phyloP scores from a whole-genome alignment of 2,113 vertebrate genomes.

The Phrynosoma platyrhinos region DNA sequence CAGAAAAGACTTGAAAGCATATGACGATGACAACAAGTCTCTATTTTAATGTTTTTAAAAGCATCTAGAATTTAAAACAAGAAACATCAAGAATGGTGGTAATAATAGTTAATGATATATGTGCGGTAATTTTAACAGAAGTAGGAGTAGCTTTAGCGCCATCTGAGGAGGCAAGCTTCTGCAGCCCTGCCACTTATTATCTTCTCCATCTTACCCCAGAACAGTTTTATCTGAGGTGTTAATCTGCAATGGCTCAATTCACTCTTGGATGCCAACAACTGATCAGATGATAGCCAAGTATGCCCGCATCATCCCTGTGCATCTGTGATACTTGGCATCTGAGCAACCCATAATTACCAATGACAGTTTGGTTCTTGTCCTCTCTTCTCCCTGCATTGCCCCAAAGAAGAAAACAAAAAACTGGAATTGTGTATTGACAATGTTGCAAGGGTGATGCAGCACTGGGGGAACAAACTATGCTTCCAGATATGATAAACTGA shows the following conservation, averaged over 20 bases:
- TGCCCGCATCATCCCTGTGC: background rate
- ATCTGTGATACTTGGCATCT: background rate
- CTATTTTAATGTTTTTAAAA: too few species aligned
- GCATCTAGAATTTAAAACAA: too few species aligned
- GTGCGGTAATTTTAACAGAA: background rate
- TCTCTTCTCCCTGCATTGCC: background rate
- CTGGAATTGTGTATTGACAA: background rate
- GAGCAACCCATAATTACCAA: background rate
- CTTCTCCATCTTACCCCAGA: background rate
- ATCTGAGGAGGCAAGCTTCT: background rate
- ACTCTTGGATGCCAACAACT: background rate
- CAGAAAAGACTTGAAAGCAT: too few species aligned
- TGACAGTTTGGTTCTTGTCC: background rate
- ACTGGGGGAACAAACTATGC: background rate
- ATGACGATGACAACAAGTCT: too few species aligned
- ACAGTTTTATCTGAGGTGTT: background rate
- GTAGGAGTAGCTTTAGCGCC: background rate
- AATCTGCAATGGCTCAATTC: background rate
- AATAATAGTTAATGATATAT: too few species aligned
- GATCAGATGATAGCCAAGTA: background rate
- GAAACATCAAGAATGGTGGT: too few species aligned
- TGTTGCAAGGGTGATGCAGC: background rate
- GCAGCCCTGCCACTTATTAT: background rate
- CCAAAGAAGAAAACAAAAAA: background rate
- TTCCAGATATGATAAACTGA: too few species aligned